A percentile compares a stretch with the other conserved stretches of the same genome.
These are phyloP conservation scores for Meghimatium bilineatum DNA, from an alignment of 2,888 invertebrate species.

Conservation along the genomic window DNA sequence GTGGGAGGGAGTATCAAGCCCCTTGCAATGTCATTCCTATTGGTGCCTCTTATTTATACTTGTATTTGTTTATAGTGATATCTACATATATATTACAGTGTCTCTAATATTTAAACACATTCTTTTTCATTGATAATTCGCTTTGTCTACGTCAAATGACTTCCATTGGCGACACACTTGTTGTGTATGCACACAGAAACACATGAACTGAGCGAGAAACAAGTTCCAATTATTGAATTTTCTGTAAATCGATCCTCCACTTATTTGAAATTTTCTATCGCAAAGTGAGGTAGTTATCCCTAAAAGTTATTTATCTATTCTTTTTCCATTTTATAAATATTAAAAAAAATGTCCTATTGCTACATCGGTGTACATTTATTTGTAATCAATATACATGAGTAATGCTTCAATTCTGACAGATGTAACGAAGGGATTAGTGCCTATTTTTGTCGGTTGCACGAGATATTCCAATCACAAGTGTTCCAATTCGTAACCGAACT, in stretches of 20 bases:
- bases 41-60: too few species aligned
- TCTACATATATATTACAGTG: too few species aligned
- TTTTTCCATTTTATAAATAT: background rate
- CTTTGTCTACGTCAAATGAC: background rate
- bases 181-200: background rate
- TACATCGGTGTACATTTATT: background rate
- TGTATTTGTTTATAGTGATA: too few species aligned
- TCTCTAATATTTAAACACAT: background rate
- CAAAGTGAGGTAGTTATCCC: background rate
- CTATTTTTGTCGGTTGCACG: too few species aligned
- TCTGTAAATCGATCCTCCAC: background rate
- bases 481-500: too few species aligned
- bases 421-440: too few species aligned
- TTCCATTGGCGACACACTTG: background rate
- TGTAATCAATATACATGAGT: background rate
- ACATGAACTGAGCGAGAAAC: background rate
- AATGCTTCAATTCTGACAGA: background rate
- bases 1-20: too few species aligned
- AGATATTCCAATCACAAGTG: too few species aligned
- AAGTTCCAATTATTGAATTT: background rate
- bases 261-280: background rate
- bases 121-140: background rate
- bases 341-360: background rate
- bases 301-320: background rate
- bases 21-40: too few species aligned